These are phyloP conservation scores for Lampris incognitus DNA, from an alignment of 2,113 vertebrate species.

Conservation along the genomic window DNA sequence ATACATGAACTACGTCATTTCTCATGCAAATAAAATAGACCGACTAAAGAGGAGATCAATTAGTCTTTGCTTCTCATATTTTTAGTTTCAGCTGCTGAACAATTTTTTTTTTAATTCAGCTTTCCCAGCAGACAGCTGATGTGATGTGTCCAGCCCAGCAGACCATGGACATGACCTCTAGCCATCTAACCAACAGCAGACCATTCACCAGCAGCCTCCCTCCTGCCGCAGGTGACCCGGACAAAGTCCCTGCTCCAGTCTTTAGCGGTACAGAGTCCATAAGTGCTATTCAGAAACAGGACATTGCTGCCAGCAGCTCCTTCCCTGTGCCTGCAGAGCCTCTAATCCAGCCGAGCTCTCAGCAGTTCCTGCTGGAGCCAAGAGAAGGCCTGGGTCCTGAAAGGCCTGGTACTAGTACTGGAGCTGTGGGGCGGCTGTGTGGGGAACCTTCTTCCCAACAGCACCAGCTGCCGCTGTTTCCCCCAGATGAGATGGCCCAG, in stretches of 20 bases:
- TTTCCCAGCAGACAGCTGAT: slow-evolving; percentile 81
- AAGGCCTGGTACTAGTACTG: slow-evolving; percentile 67
- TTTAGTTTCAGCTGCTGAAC: not conserved
- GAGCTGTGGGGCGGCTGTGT: slow-evolving; percentile 70
- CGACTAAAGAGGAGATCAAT: too few relatives aligned
- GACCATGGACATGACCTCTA: slow-evolving; percentile 82
- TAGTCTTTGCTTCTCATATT: too few relatives aligned
- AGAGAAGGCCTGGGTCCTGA: slow-evolving; percentile 87
- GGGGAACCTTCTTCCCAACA: slow-evolving; percentile 84
- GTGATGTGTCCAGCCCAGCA: slow-evolving; percentile 86
- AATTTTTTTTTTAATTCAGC: slow-evolving; percentile 31
- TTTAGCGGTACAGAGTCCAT: slow-evolving; percentile 86
- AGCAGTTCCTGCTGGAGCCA: slow-evolving; percentile 83
- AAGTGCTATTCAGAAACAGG: slow-evolving; percentile 90
- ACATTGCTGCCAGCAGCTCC: slow-evolving; percentile 84
- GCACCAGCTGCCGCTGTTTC: slow-evolving; percentile 89
- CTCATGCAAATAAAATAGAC: too few relatives aligned
- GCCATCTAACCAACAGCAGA: slow-evolving; percentile 81
- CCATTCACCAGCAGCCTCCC: slow-evolving; percentile 85
- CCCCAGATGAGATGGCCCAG: slow-evolving; percentile 89
- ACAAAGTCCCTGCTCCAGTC: slow-evolving; percentile 85
- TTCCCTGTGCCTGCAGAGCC: slow-evolving; percentile 88
- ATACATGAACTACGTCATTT: too few relatives aligned
- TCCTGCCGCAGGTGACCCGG: slow-evolving; percentile 86
- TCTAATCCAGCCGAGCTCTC: slow-evolving; percentile 87